Conservation (phyloP, 2,888 invertebrate species). For the Eledone cirrhosa region DNA sequence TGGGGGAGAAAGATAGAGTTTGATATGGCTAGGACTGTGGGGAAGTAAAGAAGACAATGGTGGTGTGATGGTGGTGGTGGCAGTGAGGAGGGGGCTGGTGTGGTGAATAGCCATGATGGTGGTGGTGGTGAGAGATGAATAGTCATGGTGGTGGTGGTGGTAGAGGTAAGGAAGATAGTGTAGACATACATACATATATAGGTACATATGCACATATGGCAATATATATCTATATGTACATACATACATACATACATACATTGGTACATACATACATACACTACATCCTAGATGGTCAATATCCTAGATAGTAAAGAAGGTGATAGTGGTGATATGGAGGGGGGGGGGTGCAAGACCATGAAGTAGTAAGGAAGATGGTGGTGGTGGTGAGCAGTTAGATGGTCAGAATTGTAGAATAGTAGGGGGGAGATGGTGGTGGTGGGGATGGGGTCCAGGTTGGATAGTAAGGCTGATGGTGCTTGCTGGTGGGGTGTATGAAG, state of each 20-base stretch:
- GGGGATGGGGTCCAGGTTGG: not conserved
- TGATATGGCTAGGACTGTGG: not conserved
- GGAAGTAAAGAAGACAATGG: not conserved
- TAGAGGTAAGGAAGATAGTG: not conserved
- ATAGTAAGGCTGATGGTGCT: not conserved
- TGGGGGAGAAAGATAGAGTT: not conserved
- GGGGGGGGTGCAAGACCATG: not conserved
- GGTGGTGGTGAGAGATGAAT: not conserved
- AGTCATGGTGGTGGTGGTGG: not conserved
- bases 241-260: not conserved
- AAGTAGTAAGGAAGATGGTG: no score
- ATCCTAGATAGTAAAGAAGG: not conserved
- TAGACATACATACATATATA: not conserved
- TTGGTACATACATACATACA: not conserved
- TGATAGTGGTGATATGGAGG: not conserved
- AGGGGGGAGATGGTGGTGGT: not conserved
- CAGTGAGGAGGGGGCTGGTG: not conserved
- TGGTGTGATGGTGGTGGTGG: not conserved
- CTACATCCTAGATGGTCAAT: not conserved
- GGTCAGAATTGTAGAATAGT: not conserved
- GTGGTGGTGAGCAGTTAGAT: no score
- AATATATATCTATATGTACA: not conserved
- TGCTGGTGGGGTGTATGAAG: no score
- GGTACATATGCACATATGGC: not conserved
- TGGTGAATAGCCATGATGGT: not conserved